Conservation (phyloP, 2,113 vertebrate genomes). For the Dinomys branickii region DNA sequence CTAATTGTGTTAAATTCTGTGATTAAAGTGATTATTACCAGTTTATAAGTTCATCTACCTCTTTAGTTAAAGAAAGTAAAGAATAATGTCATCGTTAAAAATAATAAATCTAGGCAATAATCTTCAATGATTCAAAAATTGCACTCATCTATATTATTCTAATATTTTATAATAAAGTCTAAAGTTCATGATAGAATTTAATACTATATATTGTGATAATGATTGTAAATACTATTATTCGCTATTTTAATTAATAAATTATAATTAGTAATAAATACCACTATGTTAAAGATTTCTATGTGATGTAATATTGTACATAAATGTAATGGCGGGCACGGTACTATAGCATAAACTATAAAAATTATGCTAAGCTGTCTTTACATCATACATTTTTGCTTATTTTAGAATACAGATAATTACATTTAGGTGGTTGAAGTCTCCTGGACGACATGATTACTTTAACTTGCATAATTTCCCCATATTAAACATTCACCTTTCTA, state of each 20-base stretch:
- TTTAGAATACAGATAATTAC: background rate
- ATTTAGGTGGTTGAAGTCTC: background rate
- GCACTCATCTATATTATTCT: background rate
- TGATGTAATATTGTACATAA: background rate
- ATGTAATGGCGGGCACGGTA: background rate
- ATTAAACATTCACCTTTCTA: background rate
- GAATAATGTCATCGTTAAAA: background rate
- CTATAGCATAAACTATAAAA: background rate
- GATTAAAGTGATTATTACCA: background rate
- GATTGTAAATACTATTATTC: background rate
- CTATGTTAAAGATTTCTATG: background rate
- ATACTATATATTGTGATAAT: background rate
- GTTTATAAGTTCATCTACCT: background rate
- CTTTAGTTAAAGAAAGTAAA: background rate
- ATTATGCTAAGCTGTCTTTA: background rate
- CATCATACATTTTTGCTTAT: background rate
- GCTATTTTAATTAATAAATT: background rate
- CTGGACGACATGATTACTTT: background rate
- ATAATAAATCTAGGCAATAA: background rate
- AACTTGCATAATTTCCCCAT: background rate
- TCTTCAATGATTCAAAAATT: background rate
- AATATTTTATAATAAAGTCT: background rate
- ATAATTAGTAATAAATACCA: background rate
- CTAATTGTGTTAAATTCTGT: conserved; percentile 12
- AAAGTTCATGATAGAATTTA: background rate